phyloP scores from a whole-genome alignment of 2,888 invertebrate genomes.

The Acheta domesticus region DNA sequence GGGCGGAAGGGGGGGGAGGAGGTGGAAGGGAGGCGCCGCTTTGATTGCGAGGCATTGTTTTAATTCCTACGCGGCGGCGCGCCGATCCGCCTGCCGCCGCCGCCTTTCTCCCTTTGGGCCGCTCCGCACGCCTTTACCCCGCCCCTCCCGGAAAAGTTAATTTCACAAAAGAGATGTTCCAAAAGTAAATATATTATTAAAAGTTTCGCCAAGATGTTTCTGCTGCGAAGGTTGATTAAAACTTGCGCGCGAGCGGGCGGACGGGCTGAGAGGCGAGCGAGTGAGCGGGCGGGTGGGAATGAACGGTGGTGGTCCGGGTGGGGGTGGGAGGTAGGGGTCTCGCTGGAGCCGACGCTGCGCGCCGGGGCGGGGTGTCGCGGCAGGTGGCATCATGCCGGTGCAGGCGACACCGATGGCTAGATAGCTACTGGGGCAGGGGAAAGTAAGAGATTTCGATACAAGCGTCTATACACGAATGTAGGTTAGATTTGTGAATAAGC shows the following conservation, averaged over 20 bases:
- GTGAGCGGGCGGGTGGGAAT: background rate
- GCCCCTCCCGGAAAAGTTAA: background rate
- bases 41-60: conserved; percentile 11
- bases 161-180: conserved; percentile 8
- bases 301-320: background rate
- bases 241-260: background rate
- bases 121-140: background rate
- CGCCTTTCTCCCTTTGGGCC: background rate
- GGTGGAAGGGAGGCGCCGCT: background rate
- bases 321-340: background rate
- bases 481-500: no score
- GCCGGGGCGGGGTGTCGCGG: no score
- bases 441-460: no score
- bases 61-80: background rate
- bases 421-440: no score
- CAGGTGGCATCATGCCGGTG: no score
- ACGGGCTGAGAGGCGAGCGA: no score
- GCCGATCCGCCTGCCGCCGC: background rate
- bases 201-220: conserved; percentile 18
- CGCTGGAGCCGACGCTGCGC: background rate
- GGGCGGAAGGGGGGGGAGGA: no score
- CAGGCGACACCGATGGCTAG: no score
- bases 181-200: conserved; percentile 18
- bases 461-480: no score
- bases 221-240: background rate